Evolutionary conservation across 2,113 vertebrate species (phyloP).

Genomic region (Todiramphus saurophagus): DNA sequence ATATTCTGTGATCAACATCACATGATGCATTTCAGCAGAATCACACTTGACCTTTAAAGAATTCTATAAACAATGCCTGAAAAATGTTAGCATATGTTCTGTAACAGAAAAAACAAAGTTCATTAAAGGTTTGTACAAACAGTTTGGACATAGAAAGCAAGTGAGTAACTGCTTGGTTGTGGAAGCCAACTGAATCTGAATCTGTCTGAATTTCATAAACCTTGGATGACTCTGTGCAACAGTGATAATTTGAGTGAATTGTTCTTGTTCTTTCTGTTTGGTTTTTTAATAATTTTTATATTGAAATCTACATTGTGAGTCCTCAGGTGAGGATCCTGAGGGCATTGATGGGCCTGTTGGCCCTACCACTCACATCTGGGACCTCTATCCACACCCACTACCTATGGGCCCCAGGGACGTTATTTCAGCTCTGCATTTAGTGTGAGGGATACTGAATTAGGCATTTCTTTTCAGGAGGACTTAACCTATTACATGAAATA

Average conservation of each 20-base stretch:
- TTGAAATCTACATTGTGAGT: background rate
- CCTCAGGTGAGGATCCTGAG: background rate
- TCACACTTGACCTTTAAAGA: conserved; percentile 6
- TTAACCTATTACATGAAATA: background rate
- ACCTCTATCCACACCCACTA: background rate
- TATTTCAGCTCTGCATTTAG: background rate
- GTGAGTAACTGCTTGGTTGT: background rate
- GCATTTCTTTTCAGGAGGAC: background rate
- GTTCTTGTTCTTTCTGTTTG: background rate
- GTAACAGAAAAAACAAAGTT: background rate
- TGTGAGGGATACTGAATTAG: background rate
- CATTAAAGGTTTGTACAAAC: background rate
- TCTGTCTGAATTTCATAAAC: background rate
- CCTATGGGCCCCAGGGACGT: background rate
- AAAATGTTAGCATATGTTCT: background rate
- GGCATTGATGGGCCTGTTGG: background rate
- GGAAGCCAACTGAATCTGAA: background rate
- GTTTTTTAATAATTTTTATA: background rate
- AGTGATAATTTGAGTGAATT: background rate
- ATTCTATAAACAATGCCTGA: background rate
- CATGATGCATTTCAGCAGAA: background rate
- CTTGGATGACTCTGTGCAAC: background rate
- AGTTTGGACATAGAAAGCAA: background rate
- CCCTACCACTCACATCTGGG: background rate
- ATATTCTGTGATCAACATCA: background rate